These are phyloP conservation scores for Octopus sinensis DNA, from an alignment of 1,140 invertebrate genomes.

Conservation along the genomic window DNA sequence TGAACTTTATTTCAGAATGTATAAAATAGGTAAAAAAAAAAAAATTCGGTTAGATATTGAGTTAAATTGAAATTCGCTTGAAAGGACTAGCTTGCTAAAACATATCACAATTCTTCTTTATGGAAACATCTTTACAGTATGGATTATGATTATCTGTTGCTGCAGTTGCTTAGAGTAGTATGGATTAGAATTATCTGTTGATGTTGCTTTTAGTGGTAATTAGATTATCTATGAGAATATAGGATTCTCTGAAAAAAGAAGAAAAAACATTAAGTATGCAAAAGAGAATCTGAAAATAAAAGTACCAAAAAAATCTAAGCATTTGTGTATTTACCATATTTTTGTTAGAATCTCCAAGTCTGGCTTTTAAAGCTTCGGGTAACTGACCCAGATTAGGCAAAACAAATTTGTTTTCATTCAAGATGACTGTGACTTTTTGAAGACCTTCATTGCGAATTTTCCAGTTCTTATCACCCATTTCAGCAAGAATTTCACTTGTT, in stretches of 20 bases:
- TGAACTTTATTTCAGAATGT: no score
- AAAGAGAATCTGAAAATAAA: neutral
- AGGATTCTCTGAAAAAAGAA: neutral
- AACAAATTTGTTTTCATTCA: slow-evolving; percentile 72
- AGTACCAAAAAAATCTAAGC: neutral
- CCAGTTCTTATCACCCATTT: slow-evolving; percentile 91
- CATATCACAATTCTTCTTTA: no score
- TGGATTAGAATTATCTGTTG: no score
- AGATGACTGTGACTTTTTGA: slow-evolving; percentile 72
- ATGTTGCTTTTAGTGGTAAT: no score
- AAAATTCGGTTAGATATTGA: no score
- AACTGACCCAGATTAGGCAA: slow-evolving; percentile 79
- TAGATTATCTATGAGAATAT: no score
- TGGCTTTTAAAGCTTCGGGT: slow-evolving; percentile 71
- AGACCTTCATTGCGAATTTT: slow-evolving; percentile 83
- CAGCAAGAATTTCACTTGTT: slow-evolving; percentile 74
- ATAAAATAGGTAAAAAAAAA: no score
- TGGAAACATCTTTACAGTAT: no score
- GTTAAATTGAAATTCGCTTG: no score
- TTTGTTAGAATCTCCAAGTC: slow-evolving; percentile 84
- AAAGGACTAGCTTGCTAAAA: no score
- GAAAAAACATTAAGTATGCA: neutral
- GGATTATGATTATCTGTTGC: no score
- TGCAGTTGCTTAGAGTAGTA: no score
- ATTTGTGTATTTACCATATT: slow-evolving; percentile 65